A percentile compares a stretch with the other conserved stretches of the same genome.
These are phyloP conservation scores for Lophotis ruficrista DNA, from an alignment of 2,113 vertebrate genomes.

Conservation along the genomic window DNA sequence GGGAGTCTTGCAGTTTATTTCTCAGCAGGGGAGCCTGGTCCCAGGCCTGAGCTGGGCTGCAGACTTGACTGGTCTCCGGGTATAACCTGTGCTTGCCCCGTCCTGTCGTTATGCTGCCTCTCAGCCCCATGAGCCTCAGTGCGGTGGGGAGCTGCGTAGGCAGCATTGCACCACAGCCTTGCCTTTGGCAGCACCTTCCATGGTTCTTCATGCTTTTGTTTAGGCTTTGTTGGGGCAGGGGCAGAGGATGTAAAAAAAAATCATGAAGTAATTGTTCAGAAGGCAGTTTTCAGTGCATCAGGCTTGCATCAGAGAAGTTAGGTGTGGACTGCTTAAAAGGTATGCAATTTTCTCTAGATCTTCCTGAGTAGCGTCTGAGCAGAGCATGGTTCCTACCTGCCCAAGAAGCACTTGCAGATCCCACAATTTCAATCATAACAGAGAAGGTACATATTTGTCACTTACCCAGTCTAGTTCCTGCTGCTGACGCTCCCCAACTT, in stretches of 20 bases:
- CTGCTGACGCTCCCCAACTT: background rate
- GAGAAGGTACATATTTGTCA: background rate
- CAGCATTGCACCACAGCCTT: background rate
- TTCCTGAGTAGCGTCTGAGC: background rate
- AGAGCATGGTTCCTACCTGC: background rate
- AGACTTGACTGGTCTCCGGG: background rate
- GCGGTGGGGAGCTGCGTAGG: background rate
- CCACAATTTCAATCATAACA: background rate
- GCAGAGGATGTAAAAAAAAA: background rate
- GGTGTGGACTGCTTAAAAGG: background rate
- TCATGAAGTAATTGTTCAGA: background rate
- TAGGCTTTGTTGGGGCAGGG: background rate
- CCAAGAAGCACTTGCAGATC: background rate
- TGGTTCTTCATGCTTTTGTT: background rate
- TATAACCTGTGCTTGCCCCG: background rate
- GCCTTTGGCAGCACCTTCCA: background rate
- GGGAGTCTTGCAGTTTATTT: background rate
- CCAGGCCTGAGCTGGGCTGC: background rate
- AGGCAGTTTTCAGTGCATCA: background rate
- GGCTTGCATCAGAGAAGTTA: background rate
- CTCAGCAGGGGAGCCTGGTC: background rate
- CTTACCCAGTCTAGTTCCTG: background rate
- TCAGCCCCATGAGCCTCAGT: background rate
- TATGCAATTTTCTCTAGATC: background rate
- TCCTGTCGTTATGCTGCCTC: background rate